A percentile compares a stretch with the other conserved stretches of the same genome.
Conservation (phyloP, 2,888 invertebrate genomes). For the Oligia strigilis region DNA sequence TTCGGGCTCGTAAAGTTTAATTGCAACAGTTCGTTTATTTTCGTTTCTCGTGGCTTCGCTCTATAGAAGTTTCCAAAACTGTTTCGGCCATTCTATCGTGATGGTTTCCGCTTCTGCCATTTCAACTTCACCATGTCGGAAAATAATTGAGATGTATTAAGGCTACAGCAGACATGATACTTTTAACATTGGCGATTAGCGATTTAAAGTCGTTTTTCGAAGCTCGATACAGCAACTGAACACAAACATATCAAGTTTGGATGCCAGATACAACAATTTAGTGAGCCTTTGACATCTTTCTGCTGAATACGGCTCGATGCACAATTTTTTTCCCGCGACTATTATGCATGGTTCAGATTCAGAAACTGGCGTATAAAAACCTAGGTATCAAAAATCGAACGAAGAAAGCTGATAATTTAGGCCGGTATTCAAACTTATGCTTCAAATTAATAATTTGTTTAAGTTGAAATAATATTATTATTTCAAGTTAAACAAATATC, state of each 20-base stretch:
- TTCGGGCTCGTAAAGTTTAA: constrained; percentile 73
- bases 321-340: neutral
- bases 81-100: constrained; percentile 48
- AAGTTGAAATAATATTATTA: no score
- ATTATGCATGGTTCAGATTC: neutral
- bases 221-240: neutral
- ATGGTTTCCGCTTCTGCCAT: constrained; percentile 47
- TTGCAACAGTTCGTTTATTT: constrained; percentile 77
- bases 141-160: constrained; percentile 61
- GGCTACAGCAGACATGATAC: constrained; percentile 2
- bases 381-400: neutral
- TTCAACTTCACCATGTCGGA: constrained; percentile 46
- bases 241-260: neutral
- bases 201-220: neutral
- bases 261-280: neutral
- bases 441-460: no score
- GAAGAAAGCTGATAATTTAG: neutral
- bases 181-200: neutral
- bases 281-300: neutral
- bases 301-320: neutral
- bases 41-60: constrained; percentile 58
- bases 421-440: no score
- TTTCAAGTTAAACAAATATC: no score
- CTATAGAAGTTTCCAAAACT: constrained; percentile 62
- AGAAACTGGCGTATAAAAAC: neutral